Conservation (phyloP, 2,797 vertebrate genomes). For the Thamnophis elegans region DNA sequence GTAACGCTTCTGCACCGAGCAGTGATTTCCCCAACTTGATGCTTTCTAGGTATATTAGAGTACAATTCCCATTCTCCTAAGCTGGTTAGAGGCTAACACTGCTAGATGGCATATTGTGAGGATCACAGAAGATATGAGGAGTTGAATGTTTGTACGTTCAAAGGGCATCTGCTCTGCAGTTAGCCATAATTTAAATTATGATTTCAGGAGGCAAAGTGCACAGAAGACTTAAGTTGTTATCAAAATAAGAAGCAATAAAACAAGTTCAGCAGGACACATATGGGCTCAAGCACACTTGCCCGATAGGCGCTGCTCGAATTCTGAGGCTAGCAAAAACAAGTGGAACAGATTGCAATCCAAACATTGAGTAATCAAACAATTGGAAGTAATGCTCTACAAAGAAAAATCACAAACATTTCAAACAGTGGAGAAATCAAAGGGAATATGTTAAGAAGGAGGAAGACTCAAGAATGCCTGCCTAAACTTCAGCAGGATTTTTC, state of each 20-base stretch:
- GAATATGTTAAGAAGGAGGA: background rate
- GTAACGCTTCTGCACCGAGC: background rate
- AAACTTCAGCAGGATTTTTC: background rate
- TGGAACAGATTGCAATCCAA: background rate
- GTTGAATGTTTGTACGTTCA: background rate
- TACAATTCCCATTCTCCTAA: background rate
- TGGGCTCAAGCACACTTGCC: background rate
- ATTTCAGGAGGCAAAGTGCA: too few species aligned
- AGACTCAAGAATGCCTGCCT: background rate
- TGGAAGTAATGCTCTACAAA: background rate
- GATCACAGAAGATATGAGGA: background rate
- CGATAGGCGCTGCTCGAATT: background rate
- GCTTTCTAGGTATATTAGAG: background rate
- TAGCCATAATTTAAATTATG: too few species aligned
- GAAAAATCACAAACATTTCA: background rate
- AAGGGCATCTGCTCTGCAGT: background rate
- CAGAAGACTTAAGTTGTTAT: background rate
- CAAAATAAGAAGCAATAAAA: background rate
- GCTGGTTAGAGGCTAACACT: background rate
- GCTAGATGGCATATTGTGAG: background rate
- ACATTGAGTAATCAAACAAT: background rate
- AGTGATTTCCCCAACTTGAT: background rate
- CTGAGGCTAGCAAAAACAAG: background rate
- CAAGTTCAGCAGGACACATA: background rate
- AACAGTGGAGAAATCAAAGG: background rate